These are phyloP conservation scores for Electrona antarctica DNA, from an alignment of 2,113 vertebrate genomes.

Conservation along the genomic window DNA sequence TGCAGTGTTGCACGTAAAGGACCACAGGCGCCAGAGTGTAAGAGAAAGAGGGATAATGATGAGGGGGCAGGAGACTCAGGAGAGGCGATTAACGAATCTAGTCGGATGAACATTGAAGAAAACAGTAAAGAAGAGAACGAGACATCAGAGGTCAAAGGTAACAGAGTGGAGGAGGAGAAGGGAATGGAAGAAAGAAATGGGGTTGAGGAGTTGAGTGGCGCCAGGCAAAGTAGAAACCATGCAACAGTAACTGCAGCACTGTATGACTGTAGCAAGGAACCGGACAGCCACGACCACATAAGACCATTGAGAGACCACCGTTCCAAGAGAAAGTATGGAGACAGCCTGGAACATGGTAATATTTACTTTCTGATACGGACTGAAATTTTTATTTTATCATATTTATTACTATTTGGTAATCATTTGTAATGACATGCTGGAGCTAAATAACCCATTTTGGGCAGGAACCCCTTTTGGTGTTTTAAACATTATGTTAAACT, in stretches of 20 bases:
- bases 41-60: conserved; percentile 35
- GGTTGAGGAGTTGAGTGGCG: neutral
- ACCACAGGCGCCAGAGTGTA: neutral
- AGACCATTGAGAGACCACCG: neutral
- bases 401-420: neutral
- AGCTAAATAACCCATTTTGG: neutral
- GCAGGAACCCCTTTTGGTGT: too few species aligned
- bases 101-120: too few species aligned
- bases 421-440: neutral
- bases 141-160: conserved; percentile 16
- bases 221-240: neutral
- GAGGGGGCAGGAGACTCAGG: conserved; percentile 3
- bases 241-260: neutral
- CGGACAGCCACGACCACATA: neutral
- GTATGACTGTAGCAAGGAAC: neutral
- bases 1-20: too few species aligned
- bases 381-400: neutral
- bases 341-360: conserved; percentile 32
- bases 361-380: too few species aligned
- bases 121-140: neutral
- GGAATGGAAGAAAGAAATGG: neutral
- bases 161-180: conserved; percentile 9
- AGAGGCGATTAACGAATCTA: neutral
- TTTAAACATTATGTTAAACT: too few species aligned
- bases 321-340: conserved; percentile 10